Percentiles rank a stretch among this genome's conserved stretches.
Evolutionary conservation across 2,113 vertebrate genomes (phyloP).

Genomic region (Urocitellus parryii): DNA sequence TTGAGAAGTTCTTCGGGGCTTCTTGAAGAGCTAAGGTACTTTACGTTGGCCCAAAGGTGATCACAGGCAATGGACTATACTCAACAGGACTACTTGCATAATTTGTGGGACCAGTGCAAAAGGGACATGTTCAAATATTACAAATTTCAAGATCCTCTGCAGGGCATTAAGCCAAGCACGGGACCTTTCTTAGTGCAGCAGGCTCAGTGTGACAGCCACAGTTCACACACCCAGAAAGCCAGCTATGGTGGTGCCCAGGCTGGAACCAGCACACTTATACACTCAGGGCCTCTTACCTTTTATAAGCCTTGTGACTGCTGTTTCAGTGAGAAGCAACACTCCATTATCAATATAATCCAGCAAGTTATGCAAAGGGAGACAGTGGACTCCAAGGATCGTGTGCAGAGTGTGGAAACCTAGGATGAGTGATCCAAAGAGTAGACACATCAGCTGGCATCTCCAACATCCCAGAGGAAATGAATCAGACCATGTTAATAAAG

Average conservation of each 20-base stretch:
- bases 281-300: conserved; percentile 86
- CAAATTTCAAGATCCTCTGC: not conserved
- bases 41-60: not conserved
- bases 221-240: rapidly evolving
- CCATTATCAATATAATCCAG: conserved; percentile 94
- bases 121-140: not conserved
- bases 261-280: not conserved
- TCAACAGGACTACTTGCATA: not conserved
- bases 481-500: not conserved
- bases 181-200: not conserved
- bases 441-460: not conserved
- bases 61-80: not conserved
- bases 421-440: not conserved
- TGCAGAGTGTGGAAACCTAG: conserved; percentile 95
- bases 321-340: conserved; percentile 92
- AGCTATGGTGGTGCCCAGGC: not conserved
- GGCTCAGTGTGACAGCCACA: not conserved
- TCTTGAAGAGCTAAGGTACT: not conserved
- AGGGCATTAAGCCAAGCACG: not conserved
- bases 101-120: not conserved
- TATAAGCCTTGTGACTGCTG: conserved; percentile 90
- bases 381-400: conserved; percentile 90
- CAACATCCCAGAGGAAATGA: not conserved
- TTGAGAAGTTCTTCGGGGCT: not conserved
- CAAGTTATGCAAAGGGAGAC: conserved; percentile 93